Conservation (phyloP, 2,888 invertebrate genomes). For the Lithodes maja region DNA sequence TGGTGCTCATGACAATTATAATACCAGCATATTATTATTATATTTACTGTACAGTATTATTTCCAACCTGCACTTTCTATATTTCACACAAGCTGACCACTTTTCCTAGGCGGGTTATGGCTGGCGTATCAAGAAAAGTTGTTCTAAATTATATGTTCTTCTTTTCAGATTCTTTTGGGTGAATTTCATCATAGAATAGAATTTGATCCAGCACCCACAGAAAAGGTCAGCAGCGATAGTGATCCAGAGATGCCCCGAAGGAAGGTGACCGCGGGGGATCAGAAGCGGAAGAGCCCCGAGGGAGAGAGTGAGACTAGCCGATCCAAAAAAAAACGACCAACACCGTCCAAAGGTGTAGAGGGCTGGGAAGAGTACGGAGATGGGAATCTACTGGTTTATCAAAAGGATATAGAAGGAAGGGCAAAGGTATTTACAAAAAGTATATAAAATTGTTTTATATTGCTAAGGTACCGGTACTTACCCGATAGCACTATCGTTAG, state of each 20-base stretch:
- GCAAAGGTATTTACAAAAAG: constrained; percentile 31
- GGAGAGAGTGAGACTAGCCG: not conserved
- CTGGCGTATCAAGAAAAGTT: not conserved
- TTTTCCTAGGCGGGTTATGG: not conserved
- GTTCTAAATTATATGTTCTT: not conserved
- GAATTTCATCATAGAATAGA: constrained; percentile 50
- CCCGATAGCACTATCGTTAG: too few species aligned
- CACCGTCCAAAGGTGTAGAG: not conserved
- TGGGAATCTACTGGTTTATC: constrained; percentile 35
- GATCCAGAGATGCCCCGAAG: not conserved
- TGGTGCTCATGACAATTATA: too few species aligned
- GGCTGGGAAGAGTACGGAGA: constrained; percentile 45
- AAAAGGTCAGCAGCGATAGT: too few species aligned
- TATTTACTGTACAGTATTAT: too few species aligned
- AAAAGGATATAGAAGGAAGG: constrained; percentile 46
- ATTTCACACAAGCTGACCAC: too few species aligned
- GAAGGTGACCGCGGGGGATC: not conserved
- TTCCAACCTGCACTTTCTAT: too few species aligned
- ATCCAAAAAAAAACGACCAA: constrained; percentile 4
- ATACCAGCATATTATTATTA: too few species aligned
- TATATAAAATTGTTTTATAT: not conserved
- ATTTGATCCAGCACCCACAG: constrained; percentile 65
- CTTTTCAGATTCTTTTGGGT: constrained; percentile 51
- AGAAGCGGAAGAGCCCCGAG: not conserved
- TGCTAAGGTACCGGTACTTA: too few species aligned